A percentile compares a stretch with the other conserved stretches of the same genome.
phyloP scores from a whole-genome alignment of 35 echinoderm and acorn worm species.

The Stichopus chloronotus region DNA sequence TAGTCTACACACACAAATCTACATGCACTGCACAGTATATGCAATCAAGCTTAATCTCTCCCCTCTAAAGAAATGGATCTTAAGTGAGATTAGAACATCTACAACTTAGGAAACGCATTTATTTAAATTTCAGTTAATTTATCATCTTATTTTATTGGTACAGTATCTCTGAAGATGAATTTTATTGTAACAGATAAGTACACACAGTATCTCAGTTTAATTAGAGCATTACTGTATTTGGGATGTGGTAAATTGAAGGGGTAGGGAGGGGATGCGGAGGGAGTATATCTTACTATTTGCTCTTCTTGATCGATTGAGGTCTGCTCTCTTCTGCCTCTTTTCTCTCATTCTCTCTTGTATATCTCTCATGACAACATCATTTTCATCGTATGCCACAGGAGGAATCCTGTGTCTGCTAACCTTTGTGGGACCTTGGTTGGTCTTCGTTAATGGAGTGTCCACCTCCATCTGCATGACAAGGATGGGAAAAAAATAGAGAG shows the following conservation, averaged over 20 bases:
- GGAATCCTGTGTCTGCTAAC: neutral
- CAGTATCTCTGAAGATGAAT: too few relatives aligned
- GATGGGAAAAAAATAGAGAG: neutral
- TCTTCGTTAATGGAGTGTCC: slow-evolving; percentile 1
- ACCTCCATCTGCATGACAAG: neutral
- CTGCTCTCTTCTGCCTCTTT: slow-evolving; percentile 67
- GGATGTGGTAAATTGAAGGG: neutral
- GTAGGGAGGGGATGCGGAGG: neutral
- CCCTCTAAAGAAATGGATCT: too few relatives aligned
- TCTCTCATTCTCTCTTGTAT: slow-evolving; percentile 77
- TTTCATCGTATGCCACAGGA: slow-evolving; percentile 36
- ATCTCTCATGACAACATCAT: slow-evolving; percentile 48
- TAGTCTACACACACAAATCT: too few relatives aligned
- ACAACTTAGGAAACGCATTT: too few relatives aligned
- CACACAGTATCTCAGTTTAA: too few relatives aligned
- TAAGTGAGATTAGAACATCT: too few relatives aligned
- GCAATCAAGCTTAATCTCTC: too few relatives aligned
- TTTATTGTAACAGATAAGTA: too few relatives aligned
- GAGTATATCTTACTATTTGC: slow-evolving; percentile 6
- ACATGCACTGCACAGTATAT: too few relatives aligned
- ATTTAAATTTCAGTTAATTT: too few relatives aligned
- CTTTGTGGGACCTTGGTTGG: neutral
- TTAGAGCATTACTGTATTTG: too few relatives aligned
- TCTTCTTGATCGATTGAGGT: slow-evolving; percentile 62
- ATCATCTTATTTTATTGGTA: too few relatives aligned